A percentile compares a stretch with the other conserved stretches of the same genome.
Evolutionary conservation across 2,113 vertebrate species (phyloP).

Genomic region (Nothobranchius kuhntae): DNA sequence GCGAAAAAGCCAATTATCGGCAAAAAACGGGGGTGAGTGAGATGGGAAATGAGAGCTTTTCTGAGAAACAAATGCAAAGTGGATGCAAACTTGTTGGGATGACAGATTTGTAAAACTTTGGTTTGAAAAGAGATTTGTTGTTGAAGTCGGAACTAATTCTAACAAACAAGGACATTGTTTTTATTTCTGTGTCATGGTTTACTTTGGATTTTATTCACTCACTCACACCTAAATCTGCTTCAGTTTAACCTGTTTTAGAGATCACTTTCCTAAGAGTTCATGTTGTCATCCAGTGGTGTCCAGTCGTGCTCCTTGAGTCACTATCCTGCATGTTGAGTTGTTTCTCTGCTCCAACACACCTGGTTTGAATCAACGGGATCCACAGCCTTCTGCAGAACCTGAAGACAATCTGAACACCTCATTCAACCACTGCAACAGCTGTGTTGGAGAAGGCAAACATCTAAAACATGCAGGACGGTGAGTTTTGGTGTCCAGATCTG

Average conservation of each 20-base stretch:
- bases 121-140: constrained; percentile 29
- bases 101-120: constrained; percentile 38
- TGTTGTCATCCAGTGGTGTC: no score
- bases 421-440: no score
- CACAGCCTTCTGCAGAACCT: no score
- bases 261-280: neutral
- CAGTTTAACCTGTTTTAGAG: neutral
- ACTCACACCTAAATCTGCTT: neutral
- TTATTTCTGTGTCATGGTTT: no score
- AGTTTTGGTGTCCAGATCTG: no score
- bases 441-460: no score
- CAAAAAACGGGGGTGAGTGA: constrained; percentile 47
- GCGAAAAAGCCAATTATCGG: constrained; percentile 74
- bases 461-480: no score
- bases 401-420: no score
- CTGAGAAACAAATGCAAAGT: constrained; percentile 60
- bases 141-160: constrained; percentile 33
- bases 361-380: no score
- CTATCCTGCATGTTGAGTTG: no score
- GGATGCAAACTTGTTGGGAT: constrained; percentile 58
- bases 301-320: no score
- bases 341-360: no score
- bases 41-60: constrained; percentile 58
- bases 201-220: neutral
- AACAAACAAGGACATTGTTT: neutral